Base-by-base conservation (phyloP, 2,888 invertebrate species). In the Philopedon plagiatum region DNA sequence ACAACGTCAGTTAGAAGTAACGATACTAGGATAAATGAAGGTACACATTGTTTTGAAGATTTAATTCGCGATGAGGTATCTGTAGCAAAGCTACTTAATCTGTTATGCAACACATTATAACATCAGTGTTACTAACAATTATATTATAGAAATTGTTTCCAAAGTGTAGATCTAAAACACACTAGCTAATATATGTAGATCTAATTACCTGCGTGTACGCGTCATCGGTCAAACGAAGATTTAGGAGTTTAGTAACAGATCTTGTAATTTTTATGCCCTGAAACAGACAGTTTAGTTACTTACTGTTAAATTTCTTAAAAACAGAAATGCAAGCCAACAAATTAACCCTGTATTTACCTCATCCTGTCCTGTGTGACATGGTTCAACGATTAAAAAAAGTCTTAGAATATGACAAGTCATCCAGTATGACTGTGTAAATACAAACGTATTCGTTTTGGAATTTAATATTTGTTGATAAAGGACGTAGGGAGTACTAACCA, bases 391-490 rank as follows among this genome's bases (percentile, higher is more conserved):
- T 8, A 72, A 41, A 11, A 68, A 39, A 9, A 72, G 56, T n/a
- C 72, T 62, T 8, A 72, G 19, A 63, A 72, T 34, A 41, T 72
- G 72, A 41, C 72, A 72, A 7, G 23, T 57, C 72, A 72, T 72
- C 72, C 72, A 72, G 46, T 37, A 72, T 5, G 68, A 54, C 49
- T 72, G 72, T 1, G 72, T 72, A 21, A 66, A 68, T 3, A 72
- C 11, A 44, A 67, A 72, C 0, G 15, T 15, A 9, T 62, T 29
- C 15, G 49, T 29, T 56, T 62, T 67, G 3, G 63, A 56, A 32
- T 63, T 57, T 4, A 67, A 13, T 18, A 72, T 61, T 41, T 72
- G 72, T 13, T 72, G 67, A 39, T 72, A 68, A n/a, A 72, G 63
- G 5, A 68, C 63, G 18, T 66, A 72, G n/a, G 72, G 72, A 49